Conservation (phyloP, 1,140 invertebrate genomes). For the Orussus abietinus region DNA sequence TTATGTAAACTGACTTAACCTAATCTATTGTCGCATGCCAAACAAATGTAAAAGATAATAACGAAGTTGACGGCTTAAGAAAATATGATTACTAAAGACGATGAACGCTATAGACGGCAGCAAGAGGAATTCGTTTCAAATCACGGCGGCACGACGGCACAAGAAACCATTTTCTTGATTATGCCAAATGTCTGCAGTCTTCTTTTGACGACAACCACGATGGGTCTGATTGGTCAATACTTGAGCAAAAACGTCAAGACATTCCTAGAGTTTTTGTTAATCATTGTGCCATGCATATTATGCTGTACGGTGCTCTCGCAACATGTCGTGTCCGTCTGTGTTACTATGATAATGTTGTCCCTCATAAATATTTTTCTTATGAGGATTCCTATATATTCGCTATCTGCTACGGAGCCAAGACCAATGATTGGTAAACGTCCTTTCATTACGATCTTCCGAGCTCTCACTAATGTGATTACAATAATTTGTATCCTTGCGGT, state of each 20-base stretch:
- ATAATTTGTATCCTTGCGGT: conserved; percentile 85
- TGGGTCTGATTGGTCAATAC: conserved; percentile 18
- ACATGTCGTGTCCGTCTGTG: conserved; percentile 25
- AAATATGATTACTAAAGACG: too few relatives aligned
- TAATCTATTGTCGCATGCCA: too few relatives aligned
- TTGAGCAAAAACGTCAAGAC: conserved; percentile 24
- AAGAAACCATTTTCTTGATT: conserved; percentile 49
- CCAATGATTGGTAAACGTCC: conserved; percentile 29
- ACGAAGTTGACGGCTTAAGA: too few relatives aligned
- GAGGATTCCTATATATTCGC: conserved; percentile 26
- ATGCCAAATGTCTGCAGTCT: conserved; percentile 47
- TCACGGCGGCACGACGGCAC: conserved; percentile 32
- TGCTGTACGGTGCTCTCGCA: conserved; percentile 51
- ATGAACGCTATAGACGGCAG: conserved; percentile 32
- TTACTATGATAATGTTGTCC: conserved; percentile 23
- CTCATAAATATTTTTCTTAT: conserved; percentile 23
- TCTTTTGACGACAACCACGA: conserved; percentile 33
- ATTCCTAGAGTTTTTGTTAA: conserved; percentile 52
- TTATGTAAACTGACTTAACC: too few relatives aligned
- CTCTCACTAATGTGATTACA: conserved; percentile 71
- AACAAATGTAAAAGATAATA: too few relatives aligned
- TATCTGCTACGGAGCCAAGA: conserved; percentile 9
- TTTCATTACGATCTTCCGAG: conserved; percentile 67
- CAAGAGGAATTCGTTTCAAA: conserved; percentile 43
- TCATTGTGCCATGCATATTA: conserved; percentile 53